phyloP scores from a whole-genome alignment of 2,113 vertebrate species.

The Aepyceros melampus region DNA sequence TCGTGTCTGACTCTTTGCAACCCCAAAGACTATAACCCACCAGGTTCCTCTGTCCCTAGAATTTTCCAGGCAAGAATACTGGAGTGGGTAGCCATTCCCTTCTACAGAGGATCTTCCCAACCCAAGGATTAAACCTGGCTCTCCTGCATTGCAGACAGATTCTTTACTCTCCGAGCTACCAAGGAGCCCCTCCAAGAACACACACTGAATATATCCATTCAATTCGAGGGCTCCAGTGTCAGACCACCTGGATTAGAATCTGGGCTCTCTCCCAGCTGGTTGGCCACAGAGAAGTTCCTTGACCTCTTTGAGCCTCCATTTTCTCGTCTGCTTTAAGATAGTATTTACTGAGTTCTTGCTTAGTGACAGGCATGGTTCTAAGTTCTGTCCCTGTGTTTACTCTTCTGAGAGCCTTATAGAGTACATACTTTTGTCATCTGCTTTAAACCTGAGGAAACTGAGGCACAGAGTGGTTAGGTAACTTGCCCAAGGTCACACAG shows the following conservation, averaged over 20 bases:
- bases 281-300: neutral
- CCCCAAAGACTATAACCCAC: neutral
- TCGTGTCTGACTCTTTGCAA: neutral
- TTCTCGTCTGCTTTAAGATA: neutral
- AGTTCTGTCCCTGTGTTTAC: neutral
- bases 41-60: neutral
- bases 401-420: neutral
- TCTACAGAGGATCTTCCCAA: neutral
- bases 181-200: neutral
- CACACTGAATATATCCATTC: rapidly evolving
- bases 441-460: neutral
- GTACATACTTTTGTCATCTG: neutral
- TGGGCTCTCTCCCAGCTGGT: neutral
- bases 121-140: neutral
- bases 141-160: neutral
- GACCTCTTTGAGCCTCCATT: neutral
- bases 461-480: neutral
- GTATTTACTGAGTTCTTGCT: neutral
- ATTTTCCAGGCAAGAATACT: neutral
- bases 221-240: rapidly evolving
- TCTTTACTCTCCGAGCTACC: neutral
- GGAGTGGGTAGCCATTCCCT: neutral
- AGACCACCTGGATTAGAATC: neutral
- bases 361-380: neutral
- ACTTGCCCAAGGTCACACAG: neutral